phyloP scores from a whole-genome alignment of 92 coral and sea anemone genomes.

The Phymanthus crucifer region DNA sequence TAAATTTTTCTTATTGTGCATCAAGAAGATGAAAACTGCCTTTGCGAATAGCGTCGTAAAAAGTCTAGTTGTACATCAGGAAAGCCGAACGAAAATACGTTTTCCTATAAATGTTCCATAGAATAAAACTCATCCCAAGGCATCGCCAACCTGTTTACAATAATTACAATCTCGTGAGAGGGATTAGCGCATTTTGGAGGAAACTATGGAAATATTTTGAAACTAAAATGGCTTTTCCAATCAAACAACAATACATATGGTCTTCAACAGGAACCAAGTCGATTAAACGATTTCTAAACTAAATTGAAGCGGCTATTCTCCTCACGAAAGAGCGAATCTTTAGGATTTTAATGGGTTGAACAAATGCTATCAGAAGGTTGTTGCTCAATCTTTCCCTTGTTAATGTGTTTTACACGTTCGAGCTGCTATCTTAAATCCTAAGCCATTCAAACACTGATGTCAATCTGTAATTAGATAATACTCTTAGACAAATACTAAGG shows the following conservation, averaged over 20 bases:
- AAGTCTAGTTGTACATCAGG: background rate
- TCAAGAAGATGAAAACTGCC: background rate
- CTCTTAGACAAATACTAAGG: conserved; percentile 8
- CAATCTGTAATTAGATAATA: conserved; percentile 6
- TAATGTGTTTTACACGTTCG: conserved; percentile 6
- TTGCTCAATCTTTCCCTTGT: background rate
- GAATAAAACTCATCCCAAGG: background rate
- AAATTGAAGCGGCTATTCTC: background rate
- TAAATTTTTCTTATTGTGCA: background rate
- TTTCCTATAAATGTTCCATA: background rate
- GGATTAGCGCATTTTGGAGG: conserved; percentile 1
- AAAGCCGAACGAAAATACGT: background rate
- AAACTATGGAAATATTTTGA: background rate
- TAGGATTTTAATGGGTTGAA: background rate
- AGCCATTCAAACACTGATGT: background rate
- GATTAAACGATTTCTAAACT: background rate
- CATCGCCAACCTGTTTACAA: background rate
- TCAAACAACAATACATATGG: background rate
- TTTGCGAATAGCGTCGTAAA: background rate
- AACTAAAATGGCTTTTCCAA: conserved; percentile 3
- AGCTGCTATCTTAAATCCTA: background rate
- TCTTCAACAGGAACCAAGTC: background rate
- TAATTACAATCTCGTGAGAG: background rate
- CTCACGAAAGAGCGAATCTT: background rate
- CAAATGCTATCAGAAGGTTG: background rate